These are phyloP conservation scores for Lepilemur ruficaudatus DNA, from an alignment of 2,797 vertebrate species.

Conservation along the genomic window DNA sequence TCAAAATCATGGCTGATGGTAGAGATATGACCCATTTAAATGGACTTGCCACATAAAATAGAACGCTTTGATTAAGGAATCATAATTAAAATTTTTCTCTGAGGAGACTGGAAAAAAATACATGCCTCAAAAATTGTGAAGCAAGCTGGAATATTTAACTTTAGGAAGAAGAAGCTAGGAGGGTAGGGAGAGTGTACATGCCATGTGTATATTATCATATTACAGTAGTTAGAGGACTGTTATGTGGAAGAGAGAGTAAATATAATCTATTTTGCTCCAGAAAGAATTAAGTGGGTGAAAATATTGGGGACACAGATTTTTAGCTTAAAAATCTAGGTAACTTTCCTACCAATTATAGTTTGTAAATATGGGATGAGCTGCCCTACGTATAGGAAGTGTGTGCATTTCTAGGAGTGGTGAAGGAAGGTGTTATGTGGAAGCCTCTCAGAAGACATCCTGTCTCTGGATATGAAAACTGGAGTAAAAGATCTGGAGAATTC, in stretches of 20 bases:
- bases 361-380: background rate
- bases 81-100: background rate
- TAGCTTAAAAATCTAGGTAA: background rate
- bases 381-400: too few species aligned
- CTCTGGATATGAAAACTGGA: background rate
- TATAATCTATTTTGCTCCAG: background rate
- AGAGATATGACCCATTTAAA: background rate
- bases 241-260: background rate
- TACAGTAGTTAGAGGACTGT: background rate
- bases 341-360: background rate
- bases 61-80: slow-evolving; percentile 33
- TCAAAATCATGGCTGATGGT: slow-evolving; percentile 6
- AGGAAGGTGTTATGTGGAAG: background rate
- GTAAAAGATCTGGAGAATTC: background rate
- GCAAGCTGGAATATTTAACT: background rate
- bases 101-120: background rate
- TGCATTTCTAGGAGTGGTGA: background rate
- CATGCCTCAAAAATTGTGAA: background rate
- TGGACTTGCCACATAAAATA: slow-evolving; percentile 16
- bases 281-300: background rate
- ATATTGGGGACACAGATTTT: background rate
- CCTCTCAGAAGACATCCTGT: background rate
- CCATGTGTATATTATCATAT: background rate
- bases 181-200: background rate
- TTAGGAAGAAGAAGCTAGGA: background rate